phyloP scores from a whole-genome alignment of 2,797 vertebrate genomes.

The Danio kyathit region DNA sequence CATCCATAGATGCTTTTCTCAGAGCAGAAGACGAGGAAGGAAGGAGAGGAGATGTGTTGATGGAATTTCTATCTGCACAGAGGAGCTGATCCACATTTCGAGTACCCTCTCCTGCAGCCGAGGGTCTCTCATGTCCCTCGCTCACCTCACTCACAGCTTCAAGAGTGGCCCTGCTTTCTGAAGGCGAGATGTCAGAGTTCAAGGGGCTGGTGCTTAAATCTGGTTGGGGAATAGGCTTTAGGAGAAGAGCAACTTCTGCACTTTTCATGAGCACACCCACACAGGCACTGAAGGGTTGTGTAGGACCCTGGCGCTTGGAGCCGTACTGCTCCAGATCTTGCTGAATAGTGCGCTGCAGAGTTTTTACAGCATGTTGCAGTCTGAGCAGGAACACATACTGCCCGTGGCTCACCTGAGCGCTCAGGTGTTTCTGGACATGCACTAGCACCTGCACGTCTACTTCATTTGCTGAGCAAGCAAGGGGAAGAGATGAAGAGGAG shows the following conservation, averaged over 20 bases:
- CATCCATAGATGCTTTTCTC: conserved; percentile 70
- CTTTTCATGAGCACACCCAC: conserved; percentile 90
- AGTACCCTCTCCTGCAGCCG: conserved; percentile 48
- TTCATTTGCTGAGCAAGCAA: conserved; percentile 72
- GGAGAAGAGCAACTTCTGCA: conserved; percentile 90
- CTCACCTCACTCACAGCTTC: conserved; percentile 75
- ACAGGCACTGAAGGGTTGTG: conserved; percentile 81
- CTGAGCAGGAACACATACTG: conserved; percentile 92
- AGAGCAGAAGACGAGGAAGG: conserved; percentile 75
- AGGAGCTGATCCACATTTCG: conserved; percentile 82
- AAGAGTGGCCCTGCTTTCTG: conserved; percentile 82
- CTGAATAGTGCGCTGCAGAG: conserved; percentile 89
- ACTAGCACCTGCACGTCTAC: conserved; percentile 90
- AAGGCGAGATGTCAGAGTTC: conserved; percentile 82
- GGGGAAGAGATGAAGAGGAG: conserved; percentile 58
- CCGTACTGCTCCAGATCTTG: conserved; percentile 85
- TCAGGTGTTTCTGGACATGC: conserved; percentile 90
- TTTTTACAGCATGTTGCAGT: conserved; percentile 90
- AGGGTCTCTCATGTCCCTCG: conserved; percentile 63
- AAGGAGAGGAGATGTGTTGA: conserved; percentile 72
- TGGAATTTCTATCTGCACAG: conserved; percentile 78
- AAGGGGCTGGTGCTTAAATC: conserved; percentile 75
- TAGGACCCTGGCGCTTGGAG: conserved; percentile 61
- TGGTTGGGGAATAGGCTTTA: conserved; percentile 86
- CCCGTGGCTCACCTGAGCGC: conserved; percentile 93